A percentile compares a stretch with the other conserved stretches of the same genome.
These are phyloP conservation scores for Leucozona laternaria DNA, from an alignment of 2,888 invertebrate species.

Conservation along the genomic window DNA sequence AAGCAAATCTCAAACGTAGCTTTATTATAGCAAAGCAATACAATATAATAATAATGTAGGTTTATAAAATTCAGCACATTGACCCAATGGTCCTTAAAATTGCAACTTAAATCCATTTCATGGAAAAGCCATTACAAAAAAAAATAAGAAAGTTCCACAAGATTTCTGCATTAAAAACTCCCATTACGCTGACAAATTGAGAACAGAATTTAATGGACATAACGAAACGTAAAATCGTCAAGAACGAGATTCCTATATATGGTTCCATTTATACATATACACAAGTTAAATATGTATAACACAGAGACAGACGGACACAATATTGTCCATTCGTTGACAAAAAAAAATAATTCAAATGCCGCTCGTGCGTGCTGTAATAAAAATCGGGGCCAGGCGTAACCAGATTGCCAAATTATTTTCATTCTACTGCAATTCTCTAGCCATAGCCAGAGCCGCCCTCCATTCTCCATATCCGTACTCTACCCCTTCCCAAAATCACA, in stretches of 20 bases:
- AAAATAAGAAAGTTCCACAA: constrained; percentile 55
- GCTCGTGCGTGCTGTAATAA: constrained; percentile 62
- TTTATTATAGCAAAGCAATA: background rate
- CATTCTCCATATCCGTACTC: background rate
- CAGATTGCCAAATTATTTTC: constrained; percentile 70
- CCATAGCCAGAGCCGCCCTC: background rate
- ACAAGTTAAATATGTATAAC: background rate
- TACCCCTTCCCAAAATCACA: background rate
- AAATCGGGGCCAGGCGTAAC: constrained; percentile 63
- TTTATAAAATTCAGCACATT: constrained; percentile 54
- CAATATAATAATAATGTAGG: constrained; percentile 40
- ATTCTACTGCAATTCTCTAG: background rate
- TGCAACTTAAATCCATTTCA: constrained; percentile 67
- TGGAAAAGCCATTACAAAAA: constrained; percentile 63
- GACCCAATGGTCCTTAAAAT: constrained; percentile 74
- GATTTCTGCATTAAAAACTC: constrained; percentile 73
- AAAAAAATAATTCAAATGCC: constrained; percentile 69
- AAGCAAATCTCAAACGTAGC: background rate
- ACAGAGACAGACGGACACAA: constrained; percentile 24
- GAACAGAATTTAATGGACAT: constrained; percentile 68
- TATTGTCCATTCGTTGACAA: constrained; percentile 44
- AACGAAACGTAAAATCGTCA: constrained; percentile 63
- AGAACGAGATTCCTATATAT: background rate
- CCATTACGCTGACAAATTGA: constrained; percentile 73
- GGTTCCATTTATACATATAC: background rate